phyloP scores from a whole-genome alignment of 2,888 invertebrate genomes.

The Adineta ricciae region DNA sequence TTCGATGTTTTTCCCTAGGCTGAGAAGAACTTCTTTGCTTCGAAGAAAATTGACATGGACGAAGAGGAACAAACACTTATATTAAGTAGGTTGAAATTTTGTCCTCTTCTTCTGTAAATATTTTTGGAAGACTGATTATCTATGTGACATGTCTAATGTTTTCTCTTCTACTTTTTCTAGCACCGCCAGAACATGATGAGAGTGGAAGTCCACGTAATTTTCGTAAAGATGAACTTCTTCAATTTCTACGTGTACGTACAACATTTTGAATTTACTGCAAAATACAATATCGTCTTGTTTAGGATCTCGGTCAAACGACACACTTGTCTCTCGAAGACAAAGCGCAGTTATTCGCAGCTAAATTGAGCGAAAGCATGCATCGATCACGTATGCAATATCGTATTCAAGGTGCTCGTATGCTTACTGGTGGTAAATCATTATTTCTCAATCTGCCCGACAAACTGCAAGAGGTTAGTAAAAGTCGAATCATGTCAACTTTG shows the following conservation, averaged over 20 bases:
- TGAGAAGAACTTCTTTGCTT: slow-evolving; percentile 31
- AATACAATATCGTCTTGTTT: background rate
- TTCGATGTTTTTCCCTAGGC: slow-evolving; percentile 51
- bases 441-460: slow-evolving; percentile 24
- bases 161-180: background rate
- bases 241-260: slow-evolving; percentile 9
- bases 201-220: background rate
- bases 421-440: slow-evolving; percentile 51
- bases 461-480: slow-evolving; percentile 14
- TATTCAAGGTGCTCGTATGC: slow-evolving; percentile 51
- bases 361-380: slow-evolving; percentile 52
- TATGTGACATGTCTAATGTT: background rate
- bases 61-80: slow-evolving; percentile 29
- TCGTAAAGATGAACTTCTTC: slow-evolving; percentile 9
- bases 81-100: background rate
- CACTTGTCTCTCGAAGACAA: slow-evolving; percentile 55
- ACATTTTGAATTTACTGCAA: background rate
- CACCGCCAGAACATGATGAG: background rate
- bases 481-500: background rate
- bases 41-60: background rate
- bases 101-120: background rate
- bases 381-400: slow-evolving; percentile 57
- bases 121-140: background rate
- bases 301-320: slow-evolving; percentile 16
- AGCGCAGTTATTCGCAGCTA: slow-evolving; percentile 54